Percentiles rank a stretch among this genome's conserved stretches.
Evolutionary conservation across 2,888 invertebrate genomes (phyloP).

Genomic region (Therioaphis trifolii): DNA sequence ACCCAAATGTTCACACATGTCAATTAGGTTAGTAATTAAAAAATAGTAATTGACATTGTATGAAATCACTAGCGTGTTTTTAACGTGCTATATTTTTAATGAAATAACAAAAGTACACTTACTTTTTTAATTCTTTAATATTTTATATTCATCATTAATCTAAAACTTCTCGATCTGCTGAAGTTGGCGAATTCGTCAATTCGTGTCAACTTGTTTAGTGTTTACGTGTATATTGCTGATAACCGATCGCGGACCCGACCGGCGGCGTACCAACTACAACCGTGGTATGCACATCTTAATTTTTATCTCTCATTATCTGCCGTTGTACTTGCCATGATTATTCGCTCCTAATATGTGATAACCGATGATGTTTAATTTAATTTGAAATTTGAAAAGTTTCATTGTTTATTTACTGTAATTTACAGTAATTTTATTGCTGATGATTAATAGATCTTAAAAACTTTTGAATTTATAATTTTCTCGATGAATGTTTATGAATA

Average conservation of each 20-base stretch:
- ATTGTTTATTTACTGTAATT: too few relatives aligned
- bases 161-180: neutral
- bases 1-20: constrained; percentile 12
- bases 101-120: neutral
- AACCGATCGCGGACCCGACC: neutral
- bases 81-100: neutral
- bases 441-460: too few relatives aligned
- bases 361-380: neutral
- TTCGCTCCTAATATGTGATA: neutral
- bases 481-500: too few relatives aligned
- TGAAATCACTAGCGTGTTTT: neutral
- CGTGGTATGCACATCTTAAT: neutral
- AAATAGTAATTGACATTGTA: neutral
- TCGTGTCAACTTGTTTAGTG: constrained; percentile 46
- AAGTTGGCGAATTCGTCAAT: constrained; percentile 10
- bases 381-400: neutral
- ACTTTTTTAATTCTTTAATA: constrained; percentile 17
- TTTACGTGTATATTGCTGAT: constrained; percentile 50
- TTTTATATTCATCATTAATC: neutral
- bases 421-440: too few relatives aligned
- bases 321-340: too few relatives aligned
- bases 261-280: neutral
- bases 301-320: neutral
- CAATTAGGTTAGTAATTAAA: neutral
- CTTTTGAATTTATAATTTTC: too few relatives aligned